These are phyloP conservation scores for Pristionchus mayeri DNA, from an alignment of 2,888 invertebrate species.

Conservation along the genomic window DNA sequence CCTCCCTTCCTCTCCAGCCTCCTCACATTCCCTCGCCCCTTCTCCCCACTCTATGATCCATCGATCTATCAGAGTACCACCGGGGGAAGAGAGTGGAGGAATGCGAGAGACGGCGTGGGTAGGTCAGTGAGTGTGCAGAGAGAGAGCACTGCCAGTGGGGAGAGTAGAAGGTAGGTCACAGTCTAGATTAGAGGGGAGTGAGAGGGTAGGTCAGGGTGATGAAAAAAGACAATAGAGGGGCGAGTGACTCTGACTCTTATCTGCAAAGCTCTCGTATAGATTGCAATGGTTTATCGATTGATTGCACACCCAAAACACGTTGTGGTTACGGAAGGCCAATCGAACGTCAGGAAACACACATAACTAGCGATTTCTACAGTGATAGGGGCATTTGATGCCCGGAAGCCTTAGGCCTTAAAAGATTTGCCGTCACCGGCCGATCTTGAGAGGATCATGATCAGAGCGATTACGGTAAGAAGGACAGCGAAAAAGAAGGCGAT, in stretches of 20 bases:
- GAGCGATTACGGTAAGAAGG: conserved; percentile 18
- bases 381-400: neutral
- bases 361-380: conserved; percentile 31
- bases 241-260: neutral
- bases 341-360: conserved; percentile 6
- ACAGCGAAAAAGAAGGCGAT: conserved; percentile 2
- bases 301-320: neutral
- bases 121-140: conserved; percentile 14
- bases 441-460: conserved; percentile 35
- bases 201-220: conserved; percentile 35
- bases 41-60: conserved; percentile 33
- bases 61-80: conserved; percentile 47
- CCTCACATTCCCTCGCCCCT: neutral
- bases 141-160: neutral
- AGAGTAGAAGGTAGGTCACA: conserved; percentile 21
- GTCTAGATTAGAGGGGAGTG: neutral
- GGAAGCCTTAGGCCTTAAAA: conserved; percentile 12
- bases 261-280: neutral
- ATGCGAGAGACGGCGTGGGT: conserved; percentile 20
- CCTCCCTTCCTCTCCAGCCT: neutral
- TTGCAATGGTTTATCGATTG: conserved; percentile 3
- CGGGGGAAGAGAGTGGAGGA: neutral
- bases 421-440: neutral
- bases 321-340: conserved; percentile 13
- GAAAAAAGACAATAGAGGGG: neutral